A percentile compares a stretch with the other conserved stretches of the same genome.
These are phyloP conservation scores for Diplosoma virens DNA, from an alignment of 23 tunicate genomes.

Conservation along the genomic window DNA sequence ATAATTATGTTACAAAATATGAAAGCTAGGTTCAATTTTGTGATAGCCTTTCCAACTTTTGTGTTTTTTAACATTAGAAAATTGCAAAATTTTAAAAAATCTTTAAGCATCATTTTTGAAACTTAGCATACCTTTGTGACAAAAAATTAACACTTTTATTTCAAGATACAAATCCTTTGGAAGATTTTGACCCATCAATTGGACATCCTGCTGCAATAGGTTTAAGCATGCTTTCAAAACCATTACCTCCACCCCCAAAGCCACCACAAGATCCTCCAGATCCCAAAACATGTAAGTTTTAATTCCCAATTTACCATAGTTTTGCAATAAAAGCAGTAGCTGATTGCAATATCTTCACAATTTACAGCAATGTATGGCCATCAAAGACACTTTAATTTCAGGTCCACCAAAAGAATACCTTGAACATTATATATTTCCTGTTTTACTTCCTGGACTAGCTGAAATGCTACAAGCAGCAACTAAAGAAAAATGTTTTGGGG, in stretches of 20 bases:
- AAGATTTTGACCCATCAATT: constrained; percentile 69
- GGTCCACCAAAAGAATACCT: constrained; percentile 70
- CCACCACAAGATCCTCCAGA: constrained; percentile 79
- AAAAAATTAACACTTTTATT: not conserved
- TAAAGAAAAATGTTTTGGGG: constrained; percentile 71
- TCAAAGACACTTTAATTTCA: no score
- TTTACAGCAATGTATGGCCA: no score
- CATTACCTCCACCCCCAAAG: constrained; percentile 50
- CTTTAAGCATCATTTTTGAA: not conserved
- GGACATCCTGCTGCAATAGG: constrained; percentile 91
- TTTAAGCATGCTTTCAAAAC: constrained; percentile 58
- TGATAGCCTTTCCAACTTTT: no score
- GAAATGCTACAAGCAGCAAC: constrained; percentile 85
- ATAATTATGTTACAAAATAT: no score
- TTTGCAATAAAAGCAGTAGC: not conserved
- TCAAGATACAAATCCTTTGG: constrained; percentile 46
- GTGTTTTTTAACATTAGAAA: no score
- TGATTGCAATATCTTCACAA: no score
- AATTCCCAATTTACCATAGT: not conserved
- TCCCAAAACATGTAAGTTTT: constrained; percentile 56
- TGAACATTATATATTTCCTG: constrained; percentile 76
- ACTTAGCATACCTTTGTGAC: not conserved
- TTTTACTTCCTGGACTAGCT: constrained; percentile 57
- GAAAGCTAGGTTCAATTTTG: no score
- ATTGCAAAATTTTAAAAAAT: no score